Base-by-base conservation (phyloP, 2,888 invertebrate genomes). In the Philopedon plagiatum region DNA sequence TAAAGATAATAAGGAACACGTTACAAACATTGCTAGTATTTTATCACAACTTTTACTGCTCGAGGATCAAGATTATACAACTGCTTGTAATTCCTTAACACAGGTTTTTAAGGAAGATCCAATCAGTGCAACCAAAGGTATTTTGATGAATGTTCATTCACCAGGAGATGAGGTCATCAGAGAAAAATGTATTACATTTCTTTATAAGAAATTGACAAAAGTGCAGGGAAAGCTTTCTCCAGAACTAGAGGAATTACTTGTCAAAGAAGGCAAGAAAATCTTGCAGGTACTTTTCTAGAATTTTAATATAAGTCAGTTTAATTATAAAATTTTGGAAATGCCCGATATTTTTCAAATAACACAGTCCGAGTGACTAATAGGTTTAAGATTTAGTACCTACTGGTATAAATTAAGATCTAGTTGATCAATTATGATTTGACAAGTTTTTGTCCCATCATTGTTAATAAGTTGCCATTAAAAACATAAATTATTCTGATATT, bases 41-140 rank as follows among this genome's bases (percentile, higher is more conserved):
- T 88, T 98, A 71, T 93, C 95, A 4, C 98, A 99, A 83, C 87
- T 99, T 46, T 87, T 98, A 69, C 94, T 95, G 83, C 91, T 95
- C 19, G 94, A 96, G 76, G 97, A 97, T 86, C 89, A 91, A 21
- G 98, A 98, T 86, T 88, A 96, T 75, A 92, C 91, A 83, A 90
- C 95, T 76, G 95, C 97, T 29, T 93, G 94, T 73, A 93, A 92
- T 80, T 94, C 96, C 0, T 87, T 98, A 62, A 87, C 94, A 78
- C 90, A 93, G 29, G 89, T 96, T 32, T 88, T 95, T 78, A 93
- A 92, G 82, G 89, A 89, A 80, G 92, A 94, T 81, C 90, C 93
- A 0, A 90, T 91, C 84, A 91, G 90, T 83, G 87, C 89, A 7
- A 79, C 89, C 15, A 87, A 87, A 49, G 88, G 88, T 0, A 83